Conservation (phyloP, 2,888 invertebrate genomes). For the Dilophus febrilis region DNA sequence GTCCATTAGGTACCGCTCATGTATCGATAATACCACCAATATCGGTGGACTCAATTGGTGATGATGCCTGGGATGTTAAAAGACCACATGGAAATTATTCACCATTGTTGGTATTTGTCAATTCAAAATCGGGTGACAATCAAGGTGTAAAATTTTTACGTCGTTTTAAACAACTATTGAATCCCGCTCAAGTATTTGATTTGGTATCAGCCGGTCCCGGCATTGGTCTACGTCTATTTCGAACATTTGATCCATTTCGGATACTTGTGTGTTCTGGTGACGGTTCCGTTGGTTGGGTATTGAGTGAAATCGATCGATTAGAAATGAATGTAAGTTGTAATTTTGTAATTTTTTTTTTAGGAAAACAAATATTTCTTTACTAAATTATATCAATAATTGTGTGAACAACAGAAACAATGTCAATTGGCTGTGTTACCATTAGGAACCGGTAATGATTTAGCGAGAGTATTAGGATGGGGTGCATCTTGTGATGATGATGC, state of each 20-base stretch:
- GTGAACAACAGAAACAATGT: slow-evolving; percentile 56
- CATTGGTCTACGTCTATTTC: slow-evolving; percentile 68
- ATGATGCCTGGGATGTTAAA: slow-evolving; percentile 83
- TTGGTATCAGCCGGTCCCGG: slow-evolving; percentile 79
- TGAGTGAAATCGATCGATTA: slow-evolving; percentile 87
- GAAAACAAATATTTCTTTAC: neutral
- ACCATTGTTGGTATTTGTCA: slow-evolving; percentile 90
- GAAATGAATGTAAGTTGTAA: slow-evolving; percentile 72
- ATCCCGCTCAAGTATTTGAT: slow-evolving; percentile 96
- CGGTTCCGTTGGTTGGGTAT: slow-evolving; percentile 95
- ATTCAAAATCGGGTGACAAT: slow-evolving; percentile 95
- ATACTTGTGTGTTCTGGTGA: slow-evolving; percentile 95
- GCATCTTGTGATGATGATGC: slow-evolving; percentile 91
- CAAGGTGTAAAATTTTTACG: slow-evolving; percentile 92
- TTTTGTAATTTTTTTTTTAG: neutral
- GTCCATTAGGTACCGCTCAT: slow-evolving; percentile 74
- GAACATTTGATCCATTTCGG: slow-evolving; percentile 89
- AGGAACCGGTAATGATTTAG: slow-evolving; percentile 93
- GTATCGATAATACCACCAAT: slow-evolving; percentile 91
- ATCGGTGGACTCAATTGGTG: slow-evolving; percentile 77
- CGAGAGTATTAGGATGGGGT: slow-evolving; percentile 92
- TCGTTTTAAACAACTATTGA: slow-evolving; percentile 84
- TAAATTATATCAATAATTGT: neutral
- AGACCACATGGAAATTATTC: slow-evolving; percentile 39
- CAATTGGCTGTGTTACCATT: slow-evolving; percentile 89